Percentiles rank a stretch among this genome's conserved stretches.
Evolutionary conservation across 2,797 vertebrate species (phyloP).

Genomic region (Acridotheres tristis): DNA sequence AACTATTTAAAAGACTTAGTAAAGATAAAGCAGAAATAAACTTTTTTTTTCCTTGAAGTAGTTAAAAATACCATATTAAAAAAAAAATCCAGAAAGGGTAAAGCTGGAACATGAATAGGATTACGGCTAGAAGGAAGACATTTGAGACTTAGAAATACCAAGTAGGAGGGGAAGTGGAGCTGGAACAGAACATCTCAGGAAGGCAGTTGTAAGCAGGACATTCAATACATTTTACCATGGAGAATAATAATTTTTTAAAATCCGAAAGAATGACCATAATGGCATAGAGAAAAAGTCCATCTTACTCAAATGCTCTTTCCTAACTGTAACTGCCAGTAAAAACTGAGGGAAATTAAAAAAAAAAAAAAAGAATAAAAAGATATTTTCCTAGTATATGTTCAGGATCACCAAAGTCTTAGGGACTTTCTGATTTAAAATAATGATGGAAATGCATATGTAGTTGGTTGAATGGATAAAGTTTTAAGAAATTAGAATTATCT

Average conservation of each 20-base stretch:
- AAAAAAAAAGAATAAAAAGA: background rate
- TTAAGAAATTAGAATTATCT: background rate
- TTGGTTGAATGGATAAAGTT: background rate
- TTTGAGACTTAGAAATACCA: background rate
- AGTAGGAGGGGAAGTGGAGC: background rate
- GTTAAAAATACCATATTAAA: background rate
- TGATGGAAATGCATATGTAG: background rate
- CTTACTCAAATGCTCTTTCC: background rate
- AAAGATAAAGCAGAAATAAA: background rate
- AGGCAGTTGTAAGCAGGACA: background rate
- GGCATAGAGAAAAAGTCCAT: background rate
- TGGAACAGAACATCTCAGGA: background rate
- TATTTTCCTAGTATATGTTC: background rate
- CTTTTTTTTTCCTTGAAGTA: background rate
- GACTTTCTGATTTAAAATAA: background rate
- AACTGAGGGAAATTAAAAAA: background rate
- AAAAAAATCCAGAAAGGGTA: background rate
- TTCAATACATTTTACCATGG: background rate
- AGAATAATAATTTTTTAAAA: background rate
- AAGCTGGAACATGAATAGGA: background rate
- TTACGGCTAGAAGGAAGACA: background rate
- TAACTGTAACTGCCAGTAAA: background rate
- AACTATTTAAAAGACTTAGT: background rate
- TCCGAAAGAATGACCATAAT: background rate
- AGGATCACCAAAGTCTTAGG: background rate